Conservation (phyloP, 2,888 invertebrate species). For the Eristalis pertinax region DNA sequence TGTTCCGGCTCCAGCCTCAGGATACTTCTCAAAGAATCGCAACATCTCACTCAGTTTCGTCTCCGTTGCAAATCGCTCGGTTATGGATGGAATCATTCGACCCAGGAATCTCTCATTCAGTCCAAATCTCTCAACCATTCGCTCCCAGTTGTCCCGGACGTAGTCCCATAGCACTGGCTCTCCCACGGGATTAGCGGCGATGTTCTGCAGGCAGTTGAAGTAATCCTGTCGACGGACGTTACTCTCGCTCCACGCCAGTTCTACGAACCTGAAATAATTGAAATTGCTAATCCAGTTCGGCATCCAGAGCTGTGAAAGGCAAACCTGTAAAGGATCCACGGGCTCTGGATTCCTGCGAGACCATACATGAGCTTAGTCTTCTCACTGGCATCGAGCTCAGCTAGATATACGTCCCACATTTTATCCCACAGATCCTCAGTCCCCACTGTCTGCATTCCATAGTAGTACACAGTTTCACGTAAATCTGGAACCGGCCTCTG, state of each 20-base stretch:
- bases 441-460: constrained; percentile 86
- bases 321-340: constrained; percentile 86
- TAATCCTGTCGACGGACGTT: constrained; percentile 92
- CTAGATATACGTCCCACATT: constrained; percentile 86
- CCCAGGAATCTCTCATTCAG: constrained; percentile 91
- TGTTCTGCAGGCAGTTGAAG: constrained; percentile 85
- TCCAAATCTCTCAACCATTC: constrained; percentile 88
- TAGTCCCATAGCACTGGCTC: constrained; percentile 90
- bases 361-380: constrained; percentile 87
- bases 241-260: constrained; percentile 86
- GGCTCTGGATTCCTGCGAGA: constrained; percentile 86
- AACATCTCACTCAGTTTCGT: constrained; percentile 88
- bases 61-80: constrained; percentile 85
- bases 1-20: constrained; percentile 92
- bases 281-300: too few species aligned
- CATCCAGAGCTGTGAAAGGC: constrained; percentile 57
- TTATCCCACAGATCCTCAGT: constrained; percentile 86
- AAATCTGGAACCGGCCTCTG: constrained; percentile 85
- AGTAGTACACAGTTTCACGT: constrained; percentile 85
- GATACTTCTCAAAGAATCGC: constrained; percentile 88
- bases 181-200: constrained; percentile 89
- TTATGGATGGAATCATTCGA: constrained; percentile 86
- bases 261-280: constrained; percentile 84
- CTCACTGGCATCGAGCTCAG: constrained; percentile 90
- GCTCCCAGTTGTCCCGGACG: constrained; percentile 88